A percentile compares a stretch with the other conserved stretches of the same genome.
phyloP scores from a whole-genome alignment of 2,113 vertebrate species.

The Corvus cornix region DNA sequence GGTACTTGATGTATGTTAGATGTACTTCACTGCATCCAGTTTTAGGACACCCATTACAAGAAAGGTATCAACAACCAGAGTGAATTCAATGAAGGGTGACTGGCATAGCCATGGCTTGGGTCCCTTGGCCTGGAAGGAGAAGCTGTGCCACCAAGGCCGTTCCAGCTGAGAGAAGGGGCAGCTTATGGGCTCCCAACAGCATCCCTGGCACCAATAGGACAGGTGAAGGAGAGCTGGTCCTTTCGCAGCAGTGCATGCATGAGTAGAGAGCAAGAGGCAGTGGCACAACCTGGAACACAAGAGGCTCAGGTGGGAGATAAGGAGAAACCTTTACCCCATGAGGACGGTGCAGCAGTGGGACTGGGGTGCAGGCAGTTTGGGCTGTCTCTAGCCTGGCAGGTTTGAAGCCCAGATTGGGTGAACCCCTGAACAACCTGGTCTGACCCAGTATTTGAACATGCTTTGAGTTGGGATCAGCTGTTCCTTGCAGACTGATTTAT shows the following conservation, averaged over 20 bases:
- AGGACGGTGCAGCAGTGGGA: background rate
- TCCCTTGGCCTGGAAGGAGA: background rate
- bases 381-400: background rate
- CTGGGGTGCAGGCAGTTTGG: background rate
- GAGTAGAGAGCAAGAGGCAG: background rate
- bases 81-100: background rate
- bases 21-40: background rate
- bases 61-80: background rate
- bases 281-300: background rate
- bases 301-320: background rate
- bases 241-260: fast-evolving
- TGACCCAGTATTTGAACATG: background rate
- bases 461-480: background rate
- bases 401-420: background rate
- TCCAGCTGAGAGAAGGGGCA: background rate
- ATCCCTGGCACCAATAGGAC: fast-evolving
- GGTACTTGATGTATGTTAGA: background rate
- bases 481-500: background rate
- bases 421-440: background rate
- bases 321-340: background rate
- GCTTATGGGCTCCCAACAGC: background rate
- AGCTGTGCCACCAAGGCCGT: background rate
- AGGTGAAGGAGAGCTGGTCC: background rate
- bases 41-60: background rate
- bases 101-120: fast-evolving